Evolutionary conservation across 1,140 invertebrate genomes (phyloP), one percentile per base, ranked within the genome.

Genomic region (Drosophila simulans): DNA sequence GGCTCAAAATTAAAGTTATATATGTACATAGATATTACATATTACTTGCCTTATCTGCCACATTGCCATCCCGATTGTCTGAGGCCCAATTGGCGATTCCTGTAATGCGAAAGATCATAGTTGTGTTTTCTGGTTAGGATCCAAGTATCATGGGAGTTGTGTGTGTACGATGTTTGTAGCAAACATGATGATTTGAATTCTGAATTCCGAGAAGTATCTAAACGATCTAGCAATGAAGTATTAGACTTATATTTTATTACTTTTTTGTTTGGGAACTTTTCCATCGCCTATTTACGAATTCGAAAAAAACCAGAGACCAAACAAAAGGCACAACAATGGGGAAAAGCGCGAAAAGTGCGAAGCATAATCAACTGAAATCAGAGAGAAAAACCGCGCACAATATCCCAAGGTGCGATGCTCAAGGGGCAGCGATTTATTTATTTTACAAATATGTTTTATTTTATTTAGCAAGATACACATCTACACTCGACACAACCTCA

Each of bases 11-110:
- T 49, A 37, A 58, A 46, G 56, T 45, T 42, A 5, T 39, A 39
- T 22, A 22, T 22, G 20, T 22, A 22, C 20, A 22, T 13, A 31
- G 13, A 22, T 20, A 4, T 48, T 40, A 92, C 91, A 92, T 85
- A 8, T 31, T 40, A 92, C 91, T 92, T 85, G 81, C 91, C 91
- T 92, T 92, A 77, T 92, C 91, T 77, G 90, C 71, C 78, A 82
- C 49, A 83, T 84, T 91, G 68, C 85, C 90, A 90, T 92, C 91
- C 43, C 90, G 90, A 73, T 55, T 91, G 64, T 92, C 91, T 45
- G 75, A 73, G 65, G 82, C 89, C 91, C 91, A 92, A 80, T 90
- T 90, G 70, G 90, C 86, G 58, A 92, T 81, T 77, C 91, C 91
- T 92, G 86, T 43, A 91, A 92, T 46, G 51, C 37, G 66, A 54